These are phyloP conservation scores for Pristionchus entomophagus DNA, from an alignment of 2,888 invertebrate species.

Conservation along the genomic window DNA sequence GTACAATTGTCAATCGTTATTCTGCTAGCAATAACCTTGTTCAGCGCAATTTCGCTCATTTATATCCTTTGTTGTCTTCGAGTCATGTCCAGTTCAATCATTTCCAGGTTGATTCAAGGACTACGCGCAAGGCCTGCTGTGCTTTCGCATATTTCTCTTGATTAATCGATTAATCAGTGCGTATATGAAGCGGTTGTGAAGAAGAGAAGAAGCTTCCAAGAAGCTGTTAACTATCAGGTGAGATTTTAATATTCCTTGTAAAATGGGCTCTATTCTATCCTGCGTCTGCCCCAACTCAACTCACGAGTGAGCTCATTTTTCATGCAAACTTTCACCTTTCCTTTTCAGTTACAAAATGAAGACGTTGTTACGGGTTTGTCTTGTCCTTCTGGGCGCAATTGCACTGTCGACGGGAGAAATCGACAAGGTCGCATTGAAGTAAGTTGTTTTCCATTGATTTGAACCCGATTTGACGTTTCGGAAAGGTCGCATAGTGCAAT, in stretches of 20 bases:
- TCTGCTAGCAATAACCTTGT: background rate
- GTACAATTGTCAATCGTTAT: background rate
- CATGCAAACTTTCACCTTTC: background rate
- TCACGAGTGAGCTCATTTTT: background rate
- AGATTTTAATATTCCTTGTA: background rate
- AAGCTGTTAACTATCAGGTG: conserved; percentile 5
- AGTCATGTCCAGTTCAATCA: background rate
- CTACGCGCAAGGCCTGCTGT: background rate
- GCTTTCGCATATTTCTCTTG: background rate
- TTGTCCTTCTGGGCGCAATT: background rate
- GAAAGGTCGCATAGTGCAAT: background rate
- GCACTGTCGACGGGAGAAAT: background rate
- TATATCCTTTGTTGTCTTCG: background rate
- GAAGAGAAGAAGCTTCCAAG: conserved; percentile 29
- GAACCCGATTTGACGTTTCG: background rate
- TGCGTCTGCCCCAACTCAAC: too few relatives aligned
- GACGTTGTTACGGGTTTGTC: conserved; percentile 38
- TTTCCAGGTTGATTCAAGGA: conserved; percentile 13
- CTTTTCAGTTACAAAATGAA: conserved; percentile 17
- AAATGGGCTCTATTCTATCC: too few relatives aligned
- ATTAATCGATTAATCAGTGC: background rate
- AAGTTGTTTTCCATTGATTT: background rate
- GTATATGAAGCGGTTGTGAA: conserved; percentile 5
- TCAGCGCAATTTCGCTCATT: background rate
- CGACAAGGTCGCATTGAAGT: conserved; percentile 45